Percentiles rank a stretch among this genome's conserved stretches.
phyloP scores from a whole-genome alignment of 2,113 vertebrate genomes.

The Scomber scombrus region DNA sequence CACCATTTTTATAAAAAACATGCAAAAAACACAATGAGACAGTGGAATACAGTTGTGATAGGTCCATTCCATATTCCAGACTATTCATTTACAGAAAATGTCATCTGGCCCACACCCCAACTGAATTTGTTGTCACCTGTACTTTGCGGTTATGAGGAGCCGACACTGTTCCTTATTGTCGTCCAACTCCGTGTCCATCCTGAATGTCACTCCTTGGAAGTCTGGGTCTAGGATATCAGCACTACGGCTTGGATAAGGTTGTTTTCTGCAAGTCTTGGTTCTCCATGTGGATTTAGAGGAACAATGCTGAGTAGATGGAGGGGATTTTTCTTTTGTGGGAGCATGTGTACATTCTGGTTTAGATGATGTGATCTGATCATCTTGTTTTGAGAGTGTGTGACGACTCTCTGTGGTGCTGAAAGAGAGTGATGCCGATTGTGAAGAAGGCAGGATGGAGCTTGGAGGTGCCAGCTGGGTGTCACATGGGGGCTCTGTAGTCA shows the following conservation, averaged over 20 bases:
- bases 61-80: too few species aligned
- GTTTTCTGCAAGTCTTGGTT: constrained; percentile 85
- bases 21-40: not conserved
- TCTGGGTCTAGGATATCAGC: constrained; percentile 82
- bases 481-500: constrained; percentile 24
- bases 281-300: not conserved
- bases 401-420: not conserved
- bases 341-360: not conserved
- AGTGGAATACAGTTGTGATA: not conserved
- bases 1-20: not conserved
- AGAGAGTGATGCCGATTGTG: constrained; percentile 11
- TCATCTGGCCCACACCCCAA: not conserved
- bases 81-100: not conserved
- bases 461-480: not conserved
- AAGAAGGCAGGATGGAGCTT: not conserved
- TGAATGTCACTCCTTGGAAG: constrained; percentile 88
- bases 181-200: constrained; percentile 83
- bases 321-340: not conserved
- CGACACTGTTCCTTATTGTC: constrained; percentile 77
- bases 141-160: constrained; percentile 86
- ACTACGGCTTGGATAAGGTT: constrained; percentile 83
- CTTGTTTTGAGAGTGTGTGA: not conserved
- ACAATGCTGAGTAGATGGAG: not conserved
- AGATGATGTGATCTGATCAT: not conserved
- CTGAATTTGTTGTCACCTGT: constrained; percentile 83